phyloP scores from a whole-genome alignment of 2,113 vertebrate genomes.

The Chloropsis cyanopogon region DNA sequence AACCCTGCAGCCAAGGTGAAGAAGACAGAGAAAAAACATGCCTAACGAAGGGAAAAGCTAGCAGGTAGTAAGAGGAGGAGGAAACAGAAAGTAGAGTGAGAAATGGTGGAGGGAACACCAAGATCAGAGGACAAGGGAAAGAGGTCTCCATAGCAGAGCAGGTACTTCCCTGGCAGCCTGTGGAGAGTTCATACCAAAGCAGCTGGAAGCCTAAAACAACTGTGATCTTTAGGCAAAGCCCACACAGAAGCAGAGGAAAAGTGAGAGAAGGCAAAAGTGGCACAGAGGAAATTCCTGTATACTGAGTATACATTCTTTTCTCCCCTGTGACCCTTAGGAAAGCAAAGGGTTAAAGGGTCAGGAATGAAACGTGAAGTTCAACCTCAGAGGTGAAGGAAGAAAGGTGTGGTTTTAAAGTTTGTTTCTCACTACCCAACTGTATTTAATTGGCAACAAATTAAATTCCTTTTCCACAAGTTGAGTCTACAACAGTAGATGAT shows the following conservation, averaged over 20 bases:
- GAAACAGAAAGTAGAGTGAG: neutral
- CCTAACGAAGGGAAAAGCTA: neutral
- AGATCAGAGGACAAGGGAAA: neutral
- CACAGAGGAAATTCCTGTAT: neutral
- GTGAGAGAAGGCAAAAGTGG: neutral
- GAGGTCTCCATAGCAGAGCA: neutral
- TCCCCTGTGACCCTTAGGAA: fast-evolving
- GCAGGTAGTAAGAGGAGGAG: neutral
- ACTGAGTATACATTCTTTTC: neutral
- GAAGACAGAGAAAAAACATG: neutral
- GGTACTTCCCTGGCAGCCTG: neutral
- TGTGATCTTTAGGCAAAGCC: neutral
- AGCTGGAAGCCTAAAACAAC: neutral
- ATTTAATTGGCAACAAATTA: neutral
- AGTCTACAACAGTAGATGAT: neutral
- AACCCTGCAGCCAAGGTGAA: neutral
- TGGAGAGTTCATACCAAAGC: neutral
- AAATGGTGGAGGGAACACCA: neutral
- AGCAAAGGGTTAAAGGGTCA: fast-evolving
- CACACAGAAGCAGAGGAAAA: neutral
- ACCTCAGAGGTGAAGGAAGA: neutral
- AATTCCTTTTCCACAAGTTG: neutral
- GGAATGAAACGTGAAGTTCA: neutral
- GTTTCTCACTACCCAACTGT: neutral
- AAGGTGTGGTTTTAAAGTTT: neutral